These are phyloP conservation scores for Turnix velox DNA, from an alignment of 2,113 vertebrate genomes.

Conservation along the genomic window DNA sequence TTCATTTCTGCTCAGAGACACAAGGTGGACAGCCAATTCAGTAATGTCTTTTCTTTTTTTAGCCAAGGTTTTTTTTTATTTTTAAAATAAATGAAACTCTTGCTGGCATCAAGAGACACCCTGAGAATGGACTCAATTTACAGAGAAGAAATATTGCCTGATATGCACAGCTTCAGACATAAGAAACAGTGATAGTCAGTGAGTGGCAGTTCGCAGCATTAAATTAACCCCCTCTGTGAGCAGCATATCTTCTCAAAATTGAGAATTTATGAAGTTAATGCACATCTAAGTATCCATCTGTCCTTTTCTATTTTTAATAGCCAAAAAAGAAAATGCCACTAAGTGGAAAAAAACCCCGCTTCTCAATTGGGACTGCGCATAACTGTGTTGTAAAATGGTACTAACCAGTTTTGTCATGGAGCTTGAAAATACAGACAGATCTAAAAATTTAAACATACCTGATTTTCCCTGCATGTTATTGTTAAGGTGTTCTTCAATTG, in stretches of 20 bases:
- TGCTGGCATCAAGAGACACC: neutral
- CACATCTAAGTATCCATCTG: constrained; percentile 42
- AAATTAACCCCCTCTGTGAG: neutral
- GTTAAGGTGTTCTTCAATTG: neutral
- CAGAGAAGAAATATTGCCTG: neutral
- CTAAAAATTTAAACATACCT: neutral
- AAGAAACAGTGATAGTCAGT: neutral
- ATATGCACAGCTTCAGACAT: neutral
- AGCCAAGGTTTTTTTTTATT: neutral
- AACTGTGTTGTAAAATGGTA: neutral
- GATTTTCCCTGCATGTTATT: neutral
- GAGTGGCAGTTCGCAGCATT: neutral
- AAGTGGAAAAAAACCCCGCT: neutral
- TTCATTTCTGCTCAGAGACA: neutral
- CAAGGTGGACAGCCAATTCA: neutral
- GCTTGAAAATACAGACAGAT: neutral
- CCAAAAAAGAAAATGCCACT: constrained; percentile 31
- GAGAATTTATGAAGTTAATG: constrained; percentile 54
- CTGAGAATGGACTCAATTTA: neutral
- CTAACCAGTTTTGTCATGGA: neutral
- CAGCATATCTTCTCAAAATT: constrained; percentile 26
- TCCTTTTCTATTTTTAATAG: constrained; percentile 58
- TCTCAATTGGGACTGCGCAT: neutral
- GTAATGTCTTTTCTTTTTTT: neutral
- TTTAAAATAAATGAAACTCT: neutral